Conservation (phyloP, 2,113 vertebrate species). For the Toxotes jaculatrix region DNA sequence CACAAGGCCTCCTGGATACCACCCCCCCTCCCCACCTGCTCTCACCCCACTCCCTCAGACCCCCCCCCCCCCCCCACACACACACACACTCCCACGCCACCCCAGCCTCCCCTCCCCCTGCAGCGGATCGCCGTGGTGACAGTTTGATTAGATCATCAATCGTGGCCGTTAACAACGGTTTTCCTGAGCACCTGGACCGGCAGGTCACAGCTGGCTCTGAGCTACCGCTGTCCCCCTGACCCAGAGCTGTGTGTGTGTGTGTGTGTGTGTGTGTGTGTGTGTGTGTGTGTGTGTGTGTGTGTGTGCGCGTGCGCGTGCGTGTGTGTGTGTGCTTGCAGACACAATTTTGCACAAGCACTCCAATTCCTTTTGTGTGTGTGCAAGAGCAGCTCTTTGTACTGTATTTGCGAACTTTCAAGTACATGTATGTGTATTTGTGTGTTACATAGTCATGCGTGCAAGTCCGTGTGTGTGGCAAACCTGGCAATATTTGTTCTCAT, state of each 20-base stretch:
- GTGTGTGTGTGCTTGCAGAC: slow-evolving; percentile 13
- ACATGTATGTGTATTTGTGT: slow-evolving; percentile 1
- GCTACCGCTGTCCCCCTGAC: slow-evolving; percentile 94
- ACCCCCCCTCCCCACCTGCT: slow-evolving; percentile 85
- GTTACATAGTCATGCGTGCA: background rate
- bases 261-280: slow-evolving; percentile 49
- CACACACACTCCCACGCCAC: slow-evolving; percentile 30
- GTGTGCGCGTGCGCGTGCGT: no score
- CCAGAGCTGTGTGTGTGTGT: slow-evolving; percentile 72
- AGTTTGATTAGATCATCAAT: slow-evolving; percentile 99
- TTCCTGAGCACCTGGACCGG: slow-evolving; percentile 99
- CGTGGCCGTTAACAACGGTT: slow-evolving; percentile 97
- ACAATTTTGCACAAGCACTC: slow-evolving; percentile 34
- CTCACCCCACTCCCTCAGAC: slow-evolving; percentile 36
- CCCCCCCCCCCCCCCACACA: background rate
- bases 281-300: slow-evolving; percentile 57
- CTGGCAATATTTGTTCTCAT: background rate
- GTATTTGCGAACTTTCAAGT: slow-evolving; percentile 33
- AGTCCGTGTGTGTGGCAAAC: slow-evolving; percentile 1
- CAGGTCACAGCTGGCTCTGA: slow-evolving; percentile 95
- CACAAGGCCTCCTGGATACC: slow-evolving; percentile 92
- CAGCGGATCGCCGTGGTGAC: slow-evolving; percentile 93
- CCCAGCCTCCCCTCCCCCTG: slow-evolving; percentile 83
- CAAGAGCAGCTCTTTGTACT: slow-evolving; percentile 17
- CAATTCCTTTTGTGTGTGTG: slow-evolving; percentile 34